These are phyloP conservation scores for Cyanoramphus novaezelandiae DNA, from an alignment of 2,113 vertebrate species.

Conservation along the genomic window DNA sequence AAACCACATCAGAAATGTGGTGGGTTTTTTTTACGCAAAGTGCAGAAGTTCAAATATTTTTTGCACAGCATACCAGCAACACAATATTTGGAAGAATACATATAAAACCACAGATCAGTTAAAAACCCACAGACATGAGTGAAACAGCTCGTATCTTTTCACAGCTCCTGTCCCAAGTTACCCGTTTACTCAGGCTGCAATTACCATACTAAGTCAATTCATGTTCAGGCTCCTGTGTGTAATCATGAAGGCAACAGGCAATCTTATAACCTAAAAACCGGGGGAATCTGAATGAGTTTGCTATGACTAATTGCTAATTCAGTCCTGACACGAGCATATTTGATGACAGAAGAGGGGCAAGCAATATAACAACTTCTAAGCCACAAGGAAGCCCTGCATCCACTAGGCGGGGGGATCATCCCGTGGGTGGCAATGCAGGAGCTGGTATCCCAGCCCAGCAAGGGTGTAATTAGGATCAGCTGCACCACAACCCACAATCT, in stretches of 20 bases:
- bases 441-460: neutral
- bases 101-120: neutral
- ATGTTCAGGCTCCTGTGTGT: neutral
- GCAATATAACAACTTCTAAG: neutral
- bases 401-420: neutral
- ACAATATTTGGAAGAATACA: neutral
- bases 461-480: neutral
- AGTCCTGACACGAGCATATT: fast-evolving
- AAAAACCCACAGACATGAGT: neutral
- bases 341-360: neutral
- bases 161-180: neutral
- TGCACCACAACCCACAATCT: neutral
- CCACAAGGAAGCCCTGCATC: neutral
- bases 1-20: neutral
- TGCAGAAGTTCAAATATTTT: neutral
- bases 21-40: neutral
- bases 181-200: neutral
- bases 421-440: neutral
- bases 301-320: neutral
- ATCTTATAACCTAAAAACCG: neutral
- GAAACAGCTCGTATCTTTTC: neutral
- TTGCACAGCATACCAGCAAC: neutral
- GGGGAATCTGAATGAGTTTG: neutral
- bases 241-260: neutral
- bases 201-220: neutral